A percentile compares a stretch with the other conserved stretches of the same genome.
These are phyloP conservation scores for Tenthredo livida DNA, from an alignment of 2,888 invertebrate species.

Conservation along the genomic window DNA sequence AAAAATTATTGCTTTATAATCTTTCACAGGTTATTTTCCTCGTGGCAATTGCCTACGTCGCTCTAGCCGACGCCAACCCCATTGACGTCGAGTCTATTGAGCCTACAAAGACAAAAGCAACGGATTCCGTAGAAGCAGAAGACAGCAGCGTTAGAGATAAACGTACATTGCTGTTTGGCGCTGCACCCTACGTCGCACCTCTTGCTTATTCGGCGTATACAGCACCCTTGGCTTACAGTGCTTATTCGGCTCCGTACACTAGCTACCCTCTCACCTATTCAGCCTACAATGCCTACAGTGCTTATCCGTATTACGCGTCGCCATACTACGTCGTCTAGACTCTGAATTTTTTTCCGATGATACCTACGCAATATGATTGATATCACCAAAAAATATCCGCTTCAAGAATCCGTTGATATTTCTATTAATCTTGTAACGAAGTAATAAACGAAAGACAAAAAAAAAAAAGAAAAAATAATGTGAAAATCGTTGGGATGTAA, in stretches of 20 bases:
- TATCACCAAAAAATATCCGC: not conserved
- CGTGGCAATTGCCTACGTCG: slow-evolving; percentile 66
- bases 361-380: not conserved
- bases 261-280: slow-evolving; percentile 65
- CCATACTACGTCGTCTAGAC: slow-evolving; percentile 66
- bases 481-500: not conserved
- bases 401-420: not conserved
- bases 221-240: slow-evolving; percentile 69
- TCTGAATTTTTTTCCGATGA: not conserved
- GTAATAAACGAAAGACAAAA: not conserved
- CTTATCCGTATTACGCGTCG: slow-evolving; percentile 69
- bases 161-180: slow-evolving; percentile 37
- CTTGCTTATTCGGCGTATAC: slow-evolving; percentile 66
- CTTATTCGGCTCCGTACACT: slow-evolving; percentile 64
- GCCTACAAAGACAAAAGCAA: slow-evolving; percentile 63
- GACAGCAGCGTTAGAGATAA: slow-evolving; percentile 41
- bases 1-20: not conserved
- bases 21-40: slow-evolving; percentile 65
- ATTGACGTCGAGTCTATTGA: slow-evolving; percentile 69
- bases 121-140: slow-evolving; percentile 55
- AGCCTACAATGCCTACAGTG: slow-evolving; percentile 66
- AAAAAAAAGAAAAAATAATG: not conserved
- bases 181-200: slow-evolving; percentile 44
- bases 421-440: not conserved
- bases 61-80: slow-evolving; percentile 68